Evolutionary conservation across 2,888 invertebrate genomes (phyloP).

Genomic region (Eupithecia abbreviata): DNA sequence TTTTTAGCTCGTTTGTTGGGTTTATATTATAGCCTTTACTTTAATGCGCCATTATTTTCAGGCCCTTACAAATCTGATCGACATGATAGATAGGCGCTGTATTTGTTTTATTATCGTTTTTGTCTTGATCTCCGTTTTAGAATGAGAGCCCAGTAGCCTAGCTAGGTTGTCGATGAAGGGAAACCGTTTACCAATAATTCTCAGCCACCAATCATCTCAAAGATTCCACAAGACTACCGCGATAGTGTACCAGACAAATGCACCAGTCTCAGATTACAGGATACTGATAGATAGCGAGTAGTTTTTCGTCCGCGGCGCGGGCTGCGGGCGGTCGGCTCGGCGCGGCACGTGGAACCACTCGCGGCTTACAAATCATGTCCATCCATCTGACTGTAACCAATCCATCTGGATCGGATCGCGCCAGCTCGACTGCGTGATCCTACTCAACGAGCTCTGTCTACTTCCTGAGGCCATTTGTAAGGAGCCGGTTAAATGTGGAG

Average conservation of each 20-base stretch:
- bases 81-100: neutral
- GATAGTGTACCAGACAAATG: neutral
- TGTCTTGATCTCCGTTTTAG: too few species aligned
- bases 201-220: neutral
- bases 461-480: neutral
- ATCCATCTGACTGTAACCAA: constrained; percentile 5
- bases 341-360: constrained; percentile 27
- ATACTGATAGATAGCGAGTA: neutral
- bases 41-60: neutral
- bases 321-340: constrained; percentile 18
- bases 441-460: neutral
- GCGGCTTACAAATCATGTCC: constrained; percentile 27
- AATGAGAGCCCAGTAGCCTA: neutral
- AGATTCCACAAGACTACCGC: neutral
- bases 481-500: neutral
- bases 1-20: neutral
- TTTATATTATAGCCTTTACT: neutral
- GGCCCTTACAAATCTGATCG: neutral
- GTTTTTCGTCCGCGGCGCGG: neutral
- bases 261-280: neutral
- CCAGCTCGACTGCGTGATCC: constrained; percentile 3
- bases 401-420: constrained; percentile 25
- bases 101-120: neutral
- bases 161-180: neutral
- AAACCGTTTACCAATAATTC: neutral